A percentile compares a stretch with the other conserved stretches of the same genome.
These are phyloP conservation scores for Amphibalanus amphitrite DNA, from an alignment of 1,140 invertebrate genomes.

Conservation along the genomic window DNA sequence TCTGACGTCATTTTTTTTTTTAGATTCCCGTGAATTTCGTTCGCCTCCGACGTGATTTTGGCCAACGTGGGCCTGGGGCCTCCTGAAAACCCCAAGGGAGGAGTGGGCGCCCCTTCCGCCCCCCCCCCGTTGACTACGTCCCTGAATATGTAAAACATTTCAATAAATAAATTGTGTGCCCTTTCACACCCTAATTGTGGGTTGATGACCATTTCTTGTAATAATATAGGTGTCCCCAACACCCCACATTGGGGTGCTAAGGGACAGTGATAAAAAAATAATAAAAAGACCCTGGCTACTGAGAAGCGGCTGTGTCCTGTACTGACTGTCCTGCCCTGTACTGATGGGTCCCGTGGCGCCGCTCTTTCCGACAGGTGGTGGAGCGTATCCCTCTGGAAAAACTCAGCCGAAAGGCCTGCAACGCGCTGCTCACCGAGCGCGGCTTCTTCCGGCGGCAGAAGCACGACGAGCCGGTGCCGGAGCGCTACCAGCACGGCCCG, in stretches of 20 bases:
- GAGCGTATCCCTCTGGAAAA: conserved; percentile 40
- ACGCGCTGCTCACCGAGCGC: conserved; percentile 39
- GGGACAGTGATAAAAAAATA: background rate
- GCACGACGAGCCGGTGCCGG: conserved; percentile 20
- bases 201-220: too few species aligned
- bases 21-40: too few species aligned
- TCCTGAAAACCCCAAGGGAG: too few species aligned
- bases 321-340: background rate
- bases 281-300: conserved; percentile 3
- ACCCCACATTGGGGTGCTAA: too few species aligned
- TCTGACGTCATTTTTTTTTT: too few species aligned
- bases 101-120: too few species aligned
- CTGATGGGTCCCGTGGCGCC: background rate
- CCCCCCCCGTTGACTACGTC: too few species aligned
- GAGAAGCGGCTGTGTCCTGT: background rate
- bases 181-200: too few species aligned
- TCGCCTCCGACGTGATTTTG: too few species aligned
- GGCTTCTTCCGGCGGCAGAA: conserved; percentile 36
- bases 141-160: too few species aligned
- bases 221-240: background rate
- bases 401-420: conserved; percentile 44
- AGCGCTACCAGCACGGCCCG: conserved; percentile 21
- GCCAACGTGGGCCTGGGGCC: too few species aligned
- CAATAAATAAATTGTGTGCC: too few species aligned
- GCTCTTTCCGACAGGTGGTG: conserved; percentile 29